phyloP scores from a whole-genome alignment of 2,888 invertebrate species.

The Melikaiella ostensackeni region DNA sequence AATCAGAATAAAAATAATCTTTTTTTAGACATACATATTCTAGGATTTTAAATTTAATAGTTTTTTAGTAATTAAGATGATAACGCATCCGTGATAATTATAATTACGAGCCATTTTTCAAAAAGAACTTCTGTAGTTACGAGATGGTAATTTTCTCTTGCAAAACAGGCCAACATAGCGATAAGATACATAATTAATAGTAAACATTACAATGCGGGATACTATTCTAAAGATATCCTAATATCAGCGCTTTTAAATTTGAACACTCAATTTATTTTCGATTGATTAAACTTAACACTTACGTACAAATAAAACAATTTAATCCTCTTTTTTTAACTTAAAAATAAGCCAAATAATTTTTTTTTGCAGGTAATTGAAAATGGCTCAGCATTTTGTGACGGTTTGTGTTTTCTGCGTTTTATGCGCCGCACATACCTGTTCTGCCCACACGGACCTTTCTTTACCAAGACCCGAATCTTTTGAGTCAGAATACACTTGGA shows the following conservation, averaged over 20 bases:
- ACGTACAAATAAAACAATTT: too few relatives aligned
- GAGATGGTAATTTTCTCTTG: too few relatives aligned
- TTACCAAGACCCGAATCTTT: slow-evolving; percentile 19
- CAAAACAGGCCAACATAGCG: too few relatives aligned
- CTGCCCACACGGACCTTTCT: slow-evolving; percentile 82
- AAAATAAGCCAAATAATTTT: slow-evolving; percentile 19
- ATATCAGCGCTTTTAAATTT: too few relatives aligned
- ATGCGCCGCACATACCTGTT: slow-evolving; percentile 87
- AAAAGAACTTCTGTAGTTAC: background rate
- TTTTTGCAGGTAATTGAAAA: slow-evolving; percentile 59
- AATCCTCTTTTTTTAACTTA: background rate
- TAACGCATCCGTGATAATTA: background rate
- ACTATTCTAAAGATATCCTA: too few relatives aligned
- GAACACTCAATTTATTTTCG: too few relatives aligned
- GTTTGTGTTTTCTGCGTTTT: slow-evolving; percentile 91
- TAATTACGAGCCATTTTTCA: background rate
- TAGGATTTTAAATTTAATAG: background rate
- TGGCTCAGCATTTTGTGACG: slow-evolving; percentile 84
- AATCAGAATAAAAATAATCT: too few relatives aligned
- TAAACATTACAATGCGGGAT: too few relatives aligned
- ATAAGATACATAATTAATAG: too few relatives aligned
- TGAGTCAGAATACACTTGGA: slow-evolving; percentile 1
- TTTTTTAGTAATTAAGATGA: background rate
- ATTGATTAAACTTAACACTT: too few relatives aligned
- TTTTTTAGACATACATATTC: too few relatives aligned